phyloP scores from a whole-genome alignment of 2,113 vertebrate species.

The Collichthys lucidus region DNA sequence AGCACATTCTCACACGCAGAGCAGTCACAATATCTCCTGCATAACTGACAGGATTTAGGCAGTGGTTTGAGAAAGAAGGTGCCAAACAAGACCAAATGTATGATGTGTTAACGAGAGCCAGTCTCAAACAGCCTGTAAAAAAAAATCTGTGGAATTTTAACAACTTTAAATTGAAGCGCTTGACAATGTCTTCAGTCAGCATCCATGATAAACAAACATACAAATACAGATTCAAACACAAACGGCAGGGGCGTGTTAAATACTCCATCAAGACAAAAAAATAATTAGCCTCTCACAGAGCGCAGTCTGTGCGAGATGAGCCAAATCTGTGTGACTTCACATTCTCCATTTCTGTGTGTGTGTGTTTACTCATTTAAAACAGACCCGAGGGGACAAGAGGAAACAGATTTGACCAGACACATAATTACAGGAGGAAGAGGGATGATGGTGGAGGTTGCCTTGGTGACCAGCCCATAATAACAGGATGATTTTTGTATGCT shows the following conservation, averaged over 20 bases:
- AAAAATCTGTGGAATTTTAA: not conserved
- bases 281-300: constrained; percentile 6
- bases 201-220: not conserved
- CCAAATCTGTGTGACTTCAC: constrained; percentile 11
- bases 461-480: constrained; percentile 70
- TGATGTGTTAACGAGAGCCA: not conserved
- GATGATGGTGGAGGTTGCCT: constrained; percentile 67
- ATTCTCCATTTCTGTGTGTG: not conserved
- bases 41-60: not conserved
- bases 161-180: not conserved
- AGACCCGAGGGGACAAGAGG: constrained; percentile 58
- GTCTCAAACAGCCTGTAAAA: not conserved
- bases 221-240: not conserved
- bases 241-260: not conserved
- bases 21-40: not conserved
- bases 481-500: constrained; percentile 58
- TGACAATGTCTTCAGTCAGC: not conserved
- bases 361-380: constrained; percentile 52
- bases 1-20: not conserved
- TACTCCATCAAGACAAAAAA: not conserved
- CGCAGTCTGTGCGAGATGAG: constrained; percentile 18
- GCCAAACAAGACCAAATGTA: not conserved
- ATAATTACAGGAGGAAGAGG: constrained; percentile 69
- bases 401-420: constrained; percentile 75
- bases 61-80: not conserved